These are phyloP conservation scores for Agrochola circellaris DNA, from an alignment of 2,888 invertebrate genomes.

Conservation along the genomic window DNA sequence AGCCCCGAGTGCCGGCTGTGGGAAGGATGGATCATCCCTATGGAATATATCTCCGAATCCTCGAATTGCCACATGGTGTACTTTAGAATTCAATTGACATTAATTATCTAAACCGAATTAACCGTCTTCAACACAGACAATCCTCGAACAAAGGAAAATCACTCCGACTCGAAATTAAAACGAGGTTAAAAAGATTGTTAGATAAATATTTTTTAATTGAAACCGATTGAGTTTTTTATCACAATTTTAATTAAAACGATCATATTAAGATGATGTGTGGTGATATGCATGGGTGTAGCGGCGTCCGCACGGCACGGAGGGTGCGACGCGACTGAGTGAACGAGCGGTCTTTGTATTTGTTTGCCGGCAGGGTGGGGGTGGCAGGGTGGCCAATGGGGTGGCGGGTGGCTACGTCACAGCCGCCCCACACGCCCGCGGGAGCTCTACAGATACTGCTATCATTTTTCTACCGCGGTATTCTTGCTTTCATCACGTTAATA, in stretches of 20 bases:
- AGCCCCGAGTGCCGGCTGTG: slow-evolving; percentile 94
- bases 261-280: slow-evolving; percentile 80
- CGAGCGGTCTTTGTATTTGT: slow-evolving; percentile 73
- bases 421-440: slow-evolving; percentile 70
- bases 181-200: slow-evolving; percentile 19
- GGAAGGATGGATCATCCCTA: slow-evolving; percentile 94
- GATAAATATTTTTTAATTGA: slow-evolving; percentile 58
- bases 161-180: slow-evolving; percentile 51
- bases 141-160: slow-evolving; percentile 60
- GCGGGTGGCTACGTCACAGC: slow-evolving; percentile 79
- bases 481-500: slow-evolving; percentile 58
- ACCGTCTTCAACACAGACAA: slow-evolving; percentile 46
- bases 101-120: slow-evolving; percentile 60
- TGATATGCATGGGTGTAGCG: slow-evolving; percentile 74
- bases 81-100: slow-evolving; percentile 59
- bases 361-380: slow-evolving; percentile 71
- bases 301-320: slow-evolving; percentile 82
- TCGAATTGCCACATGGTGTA: slow-evolving; percentile 92
- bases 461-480: slow-evolving; percentile 61
- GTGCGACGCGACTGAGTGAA: slow-evolving; percentile 84
- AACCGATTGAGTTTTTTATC: slow-evolving; percentile 69
- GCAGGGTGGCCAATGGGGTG: slow-evolving; percentile 65
- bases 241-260: slow-evolving; percentile 78
- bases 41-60: slow-evolving; percentile 95
- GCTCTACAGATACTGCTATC: slow-evolving; percentile 70